These are phyloP conservation scores for Phania funesta DNA, from an alignment of 2,888 invertebrate genomes.

Conservation along the genomic window DNA sequence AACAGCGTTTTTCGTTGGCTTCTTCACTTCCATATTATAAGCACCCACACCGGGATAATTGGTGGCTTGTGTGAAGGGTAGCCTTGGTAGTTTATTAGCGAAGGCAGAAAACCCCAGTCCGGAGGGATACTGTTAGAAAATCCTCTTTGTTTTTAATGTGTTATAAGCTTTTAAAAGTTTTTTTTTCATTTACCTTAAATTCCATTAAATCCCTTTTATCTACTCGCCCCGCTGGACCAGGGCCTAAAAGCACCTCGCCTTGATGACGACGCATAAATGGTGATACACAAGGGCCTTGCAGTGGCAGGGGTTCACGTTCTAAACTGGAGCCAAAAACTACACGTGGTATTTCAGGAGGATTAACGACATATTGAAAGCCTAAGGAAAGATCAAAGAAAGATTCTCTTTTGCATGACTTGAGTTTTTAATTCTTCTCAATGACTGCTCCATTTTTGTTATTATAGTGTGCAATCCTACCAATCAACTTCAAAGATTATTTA, in stretches of 20 bases:
- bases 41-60: constrained; percentile 73
- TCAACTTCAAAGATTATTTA: too few species aligned
- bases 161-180: background rate
- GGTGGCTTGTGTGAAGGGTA: constrained; percentile 61
- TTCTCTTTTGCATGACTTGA: background rate
- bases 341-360: constrained; percentile 80
- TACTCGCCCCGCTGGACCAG: constrained; percentile 72
- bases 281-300: constrained; percentile 79
- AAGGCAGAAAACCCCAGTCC: constrained; percentile 75
- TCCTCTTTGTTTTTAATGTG: background rate
- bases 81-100: constrained; percentile 73
- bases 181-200: constrained; percentile 70
- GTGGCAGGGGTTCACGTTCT: constrained; percentile 81
- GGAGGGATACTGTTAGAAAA: constrained; percentile 72
- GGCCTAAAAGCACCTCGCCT: constrained; percentile 72
- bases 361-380: constrained; percentile 83
- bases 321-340: constrained; percentile 82
- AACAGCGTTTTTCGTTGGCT: constrained; percentile 58
- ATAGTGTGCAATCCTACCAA: too few species aligned
- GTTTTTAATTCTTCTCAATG: too few species aligned
- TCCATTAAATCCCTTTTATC: constrained; percentile 67
- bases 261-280: constrained; percentile 81
- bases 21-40: constrained; percentile 70
- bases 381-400: background rate
- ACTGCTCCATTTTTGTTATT: too few species aligned